Evolutionary conservation across 2,888 invertebrate species (phyloP), one percentile per base, ranked within the genome.

Genomic region (Lasioglossum villosulum): DNA sequence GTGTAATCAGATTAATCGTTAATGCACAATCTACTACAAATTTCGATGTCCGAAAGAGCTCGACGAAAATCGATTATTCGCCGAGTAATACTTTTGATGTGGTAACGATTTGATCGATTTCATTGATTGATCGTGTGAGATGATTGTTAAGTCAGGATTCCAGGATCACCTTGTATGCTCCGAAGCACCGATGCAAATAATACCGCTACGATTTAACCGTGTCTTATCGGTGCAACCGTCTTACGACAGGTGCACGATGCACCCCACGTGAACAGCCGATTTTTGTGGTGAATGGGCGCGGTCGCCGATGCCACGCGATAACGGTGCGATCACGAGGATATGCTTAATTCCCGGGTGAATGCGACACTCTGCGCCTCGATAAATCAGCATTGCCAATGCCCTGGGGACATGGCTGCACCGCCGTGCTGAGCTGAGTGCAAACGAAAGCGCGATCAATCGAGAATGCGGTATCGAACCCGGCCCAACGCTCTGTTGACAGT

Each of bases 171-270:
- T 37, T 48, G 68, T 52, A 39, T n/a, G 19, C 12, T 23, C 19
- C 45, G 56, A 34, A 19, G 4, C 56, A 68, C 10, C 23, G 30
- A 80, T 34, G 66, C 73, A 80, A 73, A 52, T 73, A 73, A 82
- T 76, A 76, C 39, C 66, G 78, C 39, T 66, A 52, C 75, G 66
- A 52, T 74, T 48, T 76, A 68, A 71, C 71, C 78, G 39, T 34
- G 42, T 30, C 73, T 82, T 77, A 80, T 75, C 71, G 48, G 71
- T 10, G 78, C 73, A 79, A 77, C 80, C 56, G 84, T 80, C 82
- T 82, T 88, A 80, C 78, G 86, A 86, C 87, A 89, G 89, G 89
- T 89, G 86, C 78, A 70, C 80, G 88, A 87, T 88, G 68, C 80
- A 59, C 75, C 75, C 71, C 71, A 30, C 66, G 76, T 75, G 86